phyloP scores from a whole-genome alignment of 2,113 vertebrate species.

The Trochalopteron elliotii region DNA sequence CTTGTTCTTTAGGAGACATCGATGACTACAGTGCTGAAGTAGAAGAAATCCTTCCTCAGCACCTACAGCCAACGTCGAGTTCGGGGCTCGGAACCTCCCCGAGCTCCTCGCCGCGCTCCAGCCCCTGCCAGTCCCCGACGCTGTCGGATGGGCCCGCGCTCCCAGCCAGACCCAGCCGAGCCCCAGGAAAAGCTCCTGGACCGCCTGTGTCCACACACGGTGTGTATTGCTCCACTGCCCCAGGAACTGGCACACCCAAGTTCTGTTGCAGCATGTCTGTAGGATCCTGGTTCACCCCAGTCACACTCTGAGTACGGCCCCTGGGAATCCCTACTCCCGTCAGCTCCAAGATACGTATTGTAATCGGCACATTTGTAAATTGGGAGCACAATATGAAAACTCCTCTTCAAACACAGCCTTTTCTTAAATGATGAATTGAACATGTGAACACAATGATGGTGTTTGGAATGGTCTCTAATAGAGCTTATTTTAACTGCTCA shows the following conservation, averaged over 20 bases:
- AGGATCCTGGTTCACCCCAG: background rate
- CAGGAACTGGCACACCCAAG: accelerated
- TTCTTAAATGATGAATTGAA: background rate
- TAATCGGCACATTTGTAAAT: background rate
- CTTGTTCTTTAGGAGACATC: constrained; percentile 82
- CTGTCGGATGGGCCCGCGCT: constrained; percentile 80
- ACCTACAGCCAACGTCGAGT: constrained; percentile 85
- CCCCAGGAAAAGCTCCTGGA: constrained; percentile 73
- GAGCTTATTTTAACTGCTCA: background rate
- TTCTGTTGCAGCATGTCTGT: background rate
- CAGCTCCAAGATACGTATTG: background rate
- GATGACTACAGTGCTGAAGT: constrained; percentile 89
- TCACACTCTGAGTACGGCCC: background rate
- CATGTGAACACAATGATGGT: background rate
- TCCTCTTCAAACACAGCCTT: background rate
- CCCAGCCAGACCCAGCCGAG: constrained; percentile 80
- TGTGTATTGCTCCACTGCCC: background rate
- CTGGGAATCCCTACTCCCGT: background rate
- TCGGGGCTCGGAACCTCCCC: constrained; percentile 84
- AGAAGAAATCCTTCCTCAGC: constrained; percentile 93
- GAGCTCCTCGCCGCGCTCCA: constrained; percentile 85
- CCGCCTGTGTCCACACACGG: constrained; percentile 71
- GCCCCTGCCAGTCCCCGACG: constrained; percentile 93
- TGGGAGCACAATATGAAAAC: background rate
- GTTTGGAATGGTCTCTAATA: background rate